A percentile compares a stretch with the other conserved stretches of the same genome.
phyloP scores from a whole-genome alignment of 2,797 vertebrate species.

The Epinephelus awoara region DNA sequence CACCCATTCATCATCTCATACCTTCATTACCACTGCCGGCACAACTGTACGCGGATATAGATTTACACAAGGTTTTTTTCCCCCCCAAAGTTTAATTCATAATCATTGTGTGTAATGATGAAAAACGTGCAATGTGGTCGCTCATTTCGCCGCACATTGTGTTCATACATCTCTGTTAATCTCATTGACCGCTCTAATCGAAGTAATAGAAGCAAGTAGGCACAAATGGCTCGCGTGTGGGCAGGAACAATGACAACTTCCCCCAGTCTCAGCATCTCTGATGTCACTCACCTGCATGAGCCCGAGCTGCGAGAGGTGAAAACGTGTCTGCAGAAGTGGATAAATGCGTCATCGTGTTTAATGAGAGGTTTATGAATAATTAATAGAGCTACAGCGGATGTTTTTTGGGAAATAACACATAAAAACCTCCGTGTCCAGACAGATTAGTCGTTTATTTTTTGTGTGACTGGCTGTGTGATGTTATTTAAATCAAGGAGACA shows the following conservation, averaged over 20 bases:
- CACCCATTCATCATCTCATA: constrained; percentile 84
- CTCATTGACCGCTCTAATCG: constrained; percentile 72
- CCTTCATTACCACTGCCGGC: constrained; percentile 81
- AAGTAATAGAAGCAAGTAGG: constrained; percentile 47
- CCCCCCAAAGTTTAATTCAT: constrained; percentile 79
- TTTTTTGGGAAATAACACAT: too few relatives aligned
- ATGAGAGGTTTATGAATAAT: constrained; percentile 10
- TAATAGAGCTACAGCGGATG: too few relatives aligned
- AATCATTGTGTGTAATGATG: constrained; percentile 85
- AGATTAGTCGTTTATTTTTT: too few relatives aligned
- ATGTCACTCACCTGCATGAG: constrained; percentile 18
- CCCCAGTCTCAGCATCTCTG: not conserved
- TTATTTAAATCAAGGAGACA: too few relatives aligned
- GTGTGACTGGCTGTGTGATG: not conserved
- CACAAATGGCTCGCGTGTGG: constrained; percentile 15
- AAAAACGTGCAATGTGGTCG: constrained; percentile 75
- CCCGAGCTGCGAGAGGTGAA: not conserved
- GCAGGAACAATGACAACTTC: not conserved
- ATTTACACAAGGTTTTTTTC: constrained; percentile 62
- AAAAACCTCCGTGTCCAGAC: too few relatives aligned
- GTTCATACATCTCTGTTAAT: constrained; percentile 85
- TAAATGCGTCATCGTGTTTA: constrained; percentile 25
- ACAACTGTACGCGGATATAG: constrained; percentile 69
- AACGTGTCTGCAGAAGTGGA: not conserved
- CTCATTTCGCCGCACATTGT: constrained; percentile 79